Conservation (phyloP, 2,113 vertebrate species). For the Phasianus colchicus region DNA sequence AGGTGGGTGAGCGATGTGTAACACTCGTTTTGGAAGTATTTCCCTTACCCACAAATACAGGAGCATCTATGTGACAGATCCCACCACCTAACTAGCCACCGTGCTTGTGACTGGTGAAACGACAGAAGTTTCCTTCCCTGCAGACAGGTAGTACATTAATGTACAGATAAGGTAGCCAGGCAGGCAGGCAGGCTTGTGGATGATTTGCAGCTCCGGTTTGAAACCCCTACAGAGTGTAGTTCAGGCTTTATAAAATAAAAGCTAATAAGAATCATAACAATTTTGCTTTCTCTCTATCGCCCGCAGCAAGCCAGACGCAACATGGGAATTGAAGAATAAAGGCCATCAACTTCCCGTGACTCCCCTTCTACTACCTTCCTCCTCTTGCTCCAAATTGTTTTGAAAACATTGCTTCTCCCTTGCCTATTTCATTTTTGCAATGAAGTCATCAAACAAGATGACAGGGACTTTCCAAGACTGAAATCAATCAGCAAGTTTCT, state of each 20-base stretch:
- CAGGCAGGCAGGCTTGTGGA: conserved; percentile 10
- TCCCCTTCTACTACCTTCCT: conserved; percentile 64
- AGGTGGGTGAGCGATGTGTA: not conserved
- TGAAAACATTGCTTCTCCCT: conserved; percentile 75
- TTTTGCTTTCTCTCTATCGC: conserved; percentile 69
- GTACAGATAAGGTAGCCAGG: conserved; percentile 23
- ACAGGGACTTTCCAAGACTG: conserved; percentile 67
- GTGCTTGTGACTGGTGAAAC: not conserved
- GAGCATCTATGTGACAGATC: not conserved
- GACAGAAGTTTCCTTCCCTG: not conserved
- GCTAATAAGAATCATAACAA: conserved; percentile 77
- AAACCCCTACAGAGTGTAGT: conserved; percentile 61
- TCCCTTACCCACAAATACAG: not conserved
- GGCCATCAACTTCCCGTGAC: conserved; percentile 70
- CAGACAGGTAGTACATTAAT: conserved; percentile 25
- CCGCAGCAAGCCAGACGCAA: conserved; percentile 66
- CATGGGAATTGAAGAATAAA: conserved; percentile 75
- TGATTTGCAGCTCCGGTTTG: conserved; percentile 55
- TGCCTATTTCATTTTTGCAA: conserved; percentile 75
- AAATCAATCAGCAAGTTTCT: conserved; percentile 72
- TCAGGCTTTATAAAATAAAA: conserved; percentile 75
- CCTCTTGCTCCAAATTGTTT: conserved; percentile 74
- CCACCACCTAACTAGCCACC: not conserved
- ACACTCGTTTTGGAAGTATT: not conserved
- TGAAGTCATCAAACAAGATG: conserved; percentile 79